Evolutionary conservation across 2,797 vertebrate genomes (phyloP).

Genomic region (Fratercula arctica): DNA sequence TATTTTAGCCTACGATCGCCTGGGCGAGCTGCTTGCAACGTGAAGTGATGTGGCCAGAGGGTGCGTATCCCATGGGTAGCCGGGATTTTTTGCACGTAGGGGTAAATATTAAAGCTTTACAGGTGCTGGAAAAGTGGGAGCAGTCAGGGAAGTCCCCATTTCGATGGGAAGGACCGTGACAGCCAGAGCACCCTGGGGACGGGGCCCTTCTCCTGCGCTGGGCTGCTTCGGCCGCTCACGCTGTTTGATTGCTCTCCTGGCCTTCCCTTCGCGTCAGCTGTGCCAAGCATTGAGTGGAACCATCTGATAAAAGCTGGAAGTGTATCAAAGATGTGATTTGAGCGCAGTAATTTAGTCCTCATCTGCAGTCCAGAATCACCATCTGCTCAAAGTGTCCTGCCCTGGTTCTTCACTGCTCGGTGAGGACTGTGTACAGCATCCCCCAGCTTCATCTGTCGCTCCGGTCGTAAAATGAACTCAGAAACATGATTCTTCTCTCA

Average conservation of each 20-base stretch:
- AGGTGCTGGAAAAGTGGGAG: not conserved
- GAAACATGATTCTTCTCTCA: not conserved
- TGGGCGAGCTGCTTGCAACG: not conserved
- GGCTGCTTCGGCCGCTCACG: not conserved
- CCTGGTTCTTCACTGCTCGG: not conserved
- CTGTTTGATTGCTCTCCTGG: not conserved
- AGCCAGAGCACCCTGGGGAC: not conserved
- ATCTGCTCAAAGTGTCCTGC: conserved; percentile 7
- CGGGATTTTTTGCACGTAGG: accelerated
- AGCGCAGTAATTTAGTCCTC: not conserved
- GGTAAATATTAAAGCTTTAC: not conserved
- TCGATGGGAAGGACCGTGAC: not conserved
- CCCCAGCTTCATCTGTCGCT: not conserved
- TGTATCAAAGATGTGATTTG: conserved; percentile 28
- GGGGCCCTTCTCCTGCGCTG: not conserved
- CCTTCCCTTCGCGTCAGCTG: not conserved
- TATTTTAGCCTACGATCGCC: not conserved
- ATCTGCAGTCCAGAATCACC: conserved; percentile 25
- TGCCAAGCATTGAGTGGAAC: conserved; percentile 69
- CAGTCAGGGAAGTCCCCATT: not conserved
- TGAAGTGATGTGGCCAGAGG: not conserved
- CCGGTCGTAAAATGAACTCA: not conserved
- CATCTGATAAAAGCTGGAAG: conserved; percentile 65
- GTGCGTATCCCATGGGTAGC: accelerated
- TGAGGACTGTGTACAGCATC: not conserved